phyloP scores from a whole-genome alignment of 2,797 vertebrate species.

The Staurois parvus region DNA sequence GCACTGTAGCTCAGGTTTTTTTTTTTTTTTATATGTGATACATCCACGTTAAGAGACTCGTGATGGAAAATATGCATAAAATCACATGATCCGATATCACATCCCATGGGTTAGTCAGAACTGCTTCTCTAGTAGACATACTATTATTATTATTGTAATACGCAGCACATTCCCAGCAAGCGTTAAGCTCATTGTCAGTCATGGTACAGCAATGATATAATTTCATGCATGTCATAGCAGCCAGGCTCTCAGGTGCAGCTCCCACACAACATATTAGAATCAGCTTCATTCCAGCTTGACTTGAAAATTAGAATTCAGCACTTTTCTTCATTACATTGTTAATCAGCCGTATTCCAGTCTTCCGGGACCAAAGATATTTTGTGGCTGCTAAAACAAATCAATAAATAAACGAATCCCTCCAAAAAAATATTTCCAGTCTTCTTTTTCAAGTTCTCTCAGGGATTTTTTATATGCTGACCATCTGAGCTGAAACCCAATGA shows the following conservation, averaged over 20 bases:
- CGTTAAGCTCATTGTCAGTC: constrained; percentile 15
- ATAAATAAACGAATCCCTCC: constrained; percentile 36
- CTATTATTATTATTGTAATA: not conserved
- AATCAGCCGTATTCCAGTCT: constrained; percentile 40
- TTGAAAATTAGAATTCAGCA: constrained; percentile 31
- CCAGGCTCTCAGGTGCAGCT: constrained; percentile 30
- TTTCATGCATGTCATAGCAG: constrained; percentile 49
- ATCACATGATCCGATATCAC: not conserved
- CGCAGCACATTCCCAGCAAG: not conserved
- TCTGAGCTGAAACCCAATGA: constrained; percentile 38
- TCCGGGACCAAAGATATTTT: constrained; percentile 34
- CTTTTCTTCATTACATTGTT: constrained; percentile 52
- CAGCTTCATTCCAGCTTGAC: constrained; percentile 3
- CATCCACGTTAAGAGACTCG: not conserved
- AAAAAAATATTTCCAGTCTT: constrained; percentile 33
- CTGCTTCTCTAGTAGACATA: not conserved
- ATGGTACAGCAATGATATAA: constrained; percentile 26
- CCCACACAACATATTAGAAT: constrained; percentile 37
- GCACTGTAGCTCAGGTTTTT: not conserved
- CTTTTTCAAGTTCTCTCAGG: constrained; percentile 30
- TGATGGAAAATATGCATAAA: not conserved
- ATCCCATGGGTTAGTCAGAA: constrained; percentile 2
- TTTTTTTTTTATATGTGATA: not conserved
- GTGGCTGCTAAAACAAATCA: constrained; percentile 37
- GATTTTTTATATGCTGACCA: constrained; percentile 57